Conservation (phyloP, 2,888 invertebrate genomes). For the Drosophila multiciliata region DNA sequence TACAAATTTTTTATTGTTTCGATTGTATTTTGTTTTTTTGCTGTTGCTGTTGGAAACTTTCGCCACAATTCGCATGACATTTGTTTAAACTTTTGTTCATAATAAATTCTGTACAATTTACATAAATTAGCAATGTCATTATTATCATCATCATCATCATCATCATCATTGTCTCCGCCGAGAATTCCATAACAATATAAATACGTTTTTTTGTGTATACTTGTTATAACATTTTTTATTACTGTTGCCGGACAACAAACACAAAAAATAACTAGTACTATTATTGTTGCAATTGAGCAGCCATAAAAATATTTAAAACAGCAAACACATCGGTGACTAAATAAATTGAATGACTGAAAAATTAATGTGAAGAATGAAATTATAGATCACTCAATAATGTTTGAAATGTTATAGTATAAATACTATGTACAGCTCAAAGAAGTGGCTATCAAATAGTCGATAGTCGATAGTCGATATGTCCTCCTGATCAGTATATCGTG, state of each 20-base stretch:
- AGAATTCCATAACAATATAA: constrained; percentile 41
- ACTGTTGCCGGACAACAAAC: constrained; percentile 32
- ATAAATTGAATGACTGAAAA: background rate
- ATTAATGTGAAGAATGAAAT: background rate
- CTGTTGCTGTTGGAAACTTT: constrained; percentile 45
- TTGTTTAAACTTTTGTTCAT: constrained; percentile 65
- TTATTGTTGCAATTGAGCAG: constrained; percentile 13
- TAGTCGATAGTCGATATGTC: too few species aligned
- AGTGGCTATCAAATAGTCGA: background rate
- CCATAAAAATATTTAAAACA: constrained; percentile 19
- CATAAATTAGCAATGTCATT: constrained; percentile 61
- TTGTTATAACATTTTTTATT: constrained; percentile 24
- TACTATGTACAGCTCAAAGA: background rate
- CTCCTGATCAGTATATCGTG: too few species aligned
- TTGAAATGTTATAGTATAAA: background rate
- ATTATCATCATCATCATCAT: constrained; percentile 27
- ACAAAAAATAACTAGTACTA: background rate
- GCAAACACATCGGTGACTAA: constrained; percentile 4
- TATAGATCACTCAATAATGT: background rate
- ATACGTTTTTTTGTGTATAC: background rate
- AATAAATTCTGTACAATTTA: constrained; percentile 70
- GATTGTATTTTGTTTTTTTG: constrained; percentile 30
- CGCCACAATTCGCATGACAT: constrained; percentile 68
- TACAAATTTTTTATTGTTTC: constrained; percentile 48
- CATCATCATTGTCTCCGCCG: constrained; percentile 5